Percentiles rank a stretch among this genome's conserved stretches.
Evolutionary conservation across 2,888 invertebrate genomes (phyloP).

Genomic region (Lymantria monacha): DNA sequence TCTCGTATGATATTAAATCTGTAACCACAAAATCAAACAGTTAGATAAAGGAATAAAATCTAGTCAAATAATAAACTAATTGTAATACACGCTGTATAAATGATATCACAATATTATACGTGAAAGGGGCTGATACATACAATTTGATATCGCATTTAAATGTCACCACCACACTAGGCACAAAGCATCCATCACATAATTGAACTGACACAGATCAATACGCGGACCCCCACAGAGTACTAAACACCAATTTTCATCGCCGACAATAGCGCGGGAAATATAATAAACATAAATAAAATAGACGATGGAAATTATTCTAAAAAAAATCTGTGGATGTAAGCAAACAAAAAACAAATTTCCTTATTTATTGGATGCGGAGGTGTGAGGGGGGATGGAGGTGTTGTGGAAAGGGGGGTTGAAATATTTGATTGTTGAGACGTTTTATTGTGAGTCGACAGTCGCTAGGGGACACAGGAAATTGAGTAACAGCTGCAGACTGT

Average conservation of each 20-base stretch:
- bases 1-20: too few relatives aligned
- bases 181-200: constrained; percentile 1
- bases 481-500: constrained; percentile 56
- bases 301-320: constrained; percentile 18
- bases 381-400: constrained; percentile 7
- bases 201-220: not conserved
- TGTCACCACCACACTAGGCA: constrained; percentile 3
- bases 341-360: constrained; percentile 33
- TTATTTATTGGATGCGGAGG: constrained; percentile 24
- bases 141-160: not conserved
- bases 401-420: constrained; percentile 25
- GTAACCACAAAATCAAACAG: too few relatives aligned
- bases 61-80: too few relatives aligned
- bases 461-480: constrained; percentile 59
- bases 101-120: not conserved
- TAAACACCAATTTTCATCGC: constrained; percentile 4
- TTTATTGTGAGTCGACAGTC: constrained; percentile 58
- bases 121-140: not conserved
- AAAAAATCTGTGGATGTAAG: constrained; percentile 23
- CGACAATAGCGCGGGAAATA: constrained; percentile 1
- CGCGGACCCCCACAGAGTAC: constrained; percentile 1
- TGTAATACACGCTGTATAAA: not conserved
- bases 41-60: too few relatives aligned
- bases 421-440: constrained; percentile 61
- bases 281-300: constrained; percentile 10